Conservation (phyloP, 2,113 vertebrate species). For the Circaetus cinerascens region DNA sequence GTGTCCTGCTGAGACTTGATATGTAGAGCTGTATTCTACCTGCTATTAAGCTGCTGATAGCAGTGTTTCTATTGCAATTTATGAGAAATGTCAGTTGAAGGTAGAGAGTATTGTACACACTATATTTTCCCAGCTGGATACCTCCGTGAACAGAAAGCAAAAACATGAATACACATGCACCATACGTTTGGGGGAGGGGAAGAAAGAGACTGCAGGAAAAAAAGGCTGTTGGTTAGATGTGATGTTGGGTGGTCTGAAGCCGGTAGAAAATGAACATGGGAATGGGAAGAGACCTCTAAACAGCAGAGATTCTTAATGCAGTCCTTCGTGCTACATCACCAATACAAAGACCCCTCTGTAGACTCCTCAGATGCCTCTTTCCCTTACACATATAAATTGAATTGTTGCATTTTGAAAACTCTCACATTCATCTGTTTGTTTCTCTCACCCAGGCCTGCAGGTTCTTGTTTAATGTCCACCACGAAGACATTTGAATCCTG, state of each 20-base stretch:
- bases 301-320: background rate
- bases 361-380: background rate
- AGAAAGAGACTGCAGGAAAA: background rate
- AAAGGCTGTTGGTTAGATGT: slow-evolving; percentile 56
- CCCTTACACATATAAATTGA: background rate
- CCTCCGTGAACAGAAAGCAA: slow-evolving; percentile 76
- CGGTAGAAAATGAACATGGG: slow-evolving; percentile 34
- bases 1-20: slow-evolving; percentile 77
- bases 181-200: slow-evolving; percentile 33
- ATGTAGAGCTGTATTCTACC: slow-evolving; percentile 73
- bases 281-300: slow-evolving; percentile 9
- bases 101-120: slow-evolving; percentile 79
- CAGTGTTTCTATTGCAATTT: slow-evolving; percentile 83
- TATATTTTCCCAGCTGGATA: slow-evolving; percentile 84
- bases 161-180: slow-evolving; percentile 75
- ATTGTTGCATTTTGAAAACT: background rate
- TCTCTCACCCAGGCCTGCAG: background rate
- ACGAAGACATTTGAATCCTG: background rate
- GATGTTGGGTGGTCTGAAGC: slow-evolving; percentile 64
- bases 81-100: slow-evolving; percentile 82
- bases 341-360: background rate
- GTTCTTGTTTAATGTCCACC: background rate
- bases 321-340: background rate
- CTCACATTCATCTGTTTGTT: background rate
- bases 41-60: slow-evolving; percentile 82